phyloP scores from a whole-genome alignment of 2,113 vertebrate species.

The Pelecanoides urinatrix region DNA sequence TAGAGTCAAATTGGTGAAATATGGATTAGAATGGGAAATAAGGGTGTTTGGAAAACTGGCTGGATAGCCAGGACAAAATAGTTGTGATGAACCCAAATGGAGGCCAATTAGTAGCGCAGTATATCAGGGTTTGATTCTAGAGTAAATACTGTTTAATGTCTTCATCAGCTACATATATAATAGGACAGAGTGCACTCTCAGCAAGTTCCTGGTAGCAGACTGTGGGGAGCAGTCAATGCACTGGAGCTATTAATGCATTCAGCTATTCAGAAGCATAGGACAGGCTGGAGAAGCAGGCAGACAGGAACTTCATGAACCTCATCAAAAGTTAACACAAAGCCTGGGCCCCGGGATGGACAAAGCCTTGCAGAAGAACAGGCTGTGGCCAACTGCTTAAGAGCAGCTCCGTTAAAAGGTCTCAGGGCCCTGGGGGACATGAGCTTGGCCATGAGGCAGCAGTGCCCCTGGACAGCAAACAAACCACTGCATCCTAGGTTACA shows the following conservation, averaged over 20 bases:
- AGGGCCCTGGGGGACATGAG: neutral
- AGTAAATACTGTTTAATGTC: neutral
- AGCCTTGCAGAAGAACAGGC: neutral
- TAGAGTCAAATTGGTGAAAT: neutral
- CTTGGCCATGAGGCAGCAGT: neutral
- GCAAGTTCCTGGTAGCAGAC: neutral
- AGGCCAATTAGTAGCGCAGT: neutral
- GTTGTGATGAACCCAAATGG: neutral
- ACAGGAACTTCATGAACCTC: neutral
- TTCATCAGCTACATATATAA: neutral
- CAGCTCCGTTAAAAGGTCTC: neutral
- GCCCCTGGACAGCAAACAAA: neutral
- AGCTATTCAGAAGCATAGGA: neutral
- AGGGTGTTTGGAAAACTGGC: neutral
- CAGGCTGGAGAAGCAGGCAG: neutral
- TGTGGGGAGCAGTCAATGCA: fast-evolving
- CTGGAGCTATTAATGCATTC: neutral
- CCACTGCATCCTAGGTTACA: neutral
- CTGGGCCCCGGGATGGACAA: neutral
- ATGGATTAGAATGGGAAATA: neutral
- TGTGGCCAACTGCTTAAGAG: neutral
- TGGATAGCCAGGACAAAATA: neutral
- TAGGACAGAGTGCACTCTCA: neutral
- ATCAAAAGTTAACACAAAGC: neutral
- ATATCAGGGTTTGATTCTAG: neutral